phyloP scores from a whole-genome alignment of 2,797 vertebrate species.

The Microctenopoma stevenorrisi region DNA sequence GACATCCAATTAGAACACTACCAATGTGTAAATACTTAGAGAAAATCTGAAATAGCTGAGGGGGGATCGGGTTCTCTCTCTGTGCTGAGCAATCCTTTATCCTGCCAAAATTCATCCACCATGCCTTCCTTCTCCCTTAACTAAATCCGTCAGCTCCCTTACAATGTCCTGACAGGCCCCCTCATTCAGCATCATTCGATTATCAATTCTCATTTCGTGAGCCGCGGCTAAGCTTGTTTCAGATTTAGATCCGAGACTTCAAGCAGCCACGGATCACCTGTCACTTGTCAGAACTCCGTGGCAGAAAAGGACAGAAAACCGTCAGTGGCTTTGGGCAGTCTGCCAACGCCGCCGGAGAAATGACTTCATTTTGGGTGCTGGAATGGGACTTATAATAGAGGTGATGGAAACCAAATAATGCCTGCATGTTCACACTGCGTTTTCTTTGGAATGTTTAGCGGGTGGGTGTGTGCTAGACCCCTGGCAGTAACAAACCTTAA shows the following conservation, averaged over 20 bases:
- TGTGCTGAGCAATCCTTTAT: constrained; percentile 73
- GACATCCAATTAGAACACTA: constrained; percentile 35
- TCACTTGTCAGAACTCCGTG: constrained; percentile 69
- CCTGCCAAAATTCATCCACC: constrained; percentile 78
- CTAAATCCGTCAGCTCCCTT: constrained; percentile 77
- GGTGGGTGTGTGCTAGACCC: constrained; percentile 31
- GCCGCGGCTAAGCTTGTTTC: constrained; percentile 72
- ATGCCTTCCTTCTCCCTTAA: constrained; percentile 77
- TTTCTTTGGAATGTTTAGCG: constrained; percentile 33
- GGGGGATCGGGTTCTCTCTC: constrained; percentile 64
- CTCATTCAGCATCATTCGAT: constrained; percentile 81
- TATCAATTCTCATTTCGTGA: constrained; percentile 81
- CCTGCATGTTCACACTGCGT: constrained; percentile 26
- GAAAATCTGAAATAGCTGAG: constrained; percentile 71
- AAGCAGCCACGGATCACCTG: constrained; percentile 79
- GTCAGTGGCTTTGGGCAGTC: constrained; percentile 60
- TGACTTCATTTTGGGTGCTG: constrained; percentile 61
- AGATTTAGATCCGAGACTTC: constrained; percentile 75
- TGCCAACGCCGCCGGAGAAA: constrained; percentile 57
- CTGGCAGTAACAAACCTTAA: constrained; percentile 32
- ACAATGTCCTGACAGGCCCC: constrained; percentile 76
- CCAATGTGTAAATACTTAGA: constrained; percentile 60
- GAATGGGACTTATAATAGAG: constrained; percentile 60
- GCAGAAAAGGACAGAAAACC: constrained; percentile 69
- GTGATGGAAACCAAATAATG: constrained; percentile 63